Conservation (phyloP, 1,140 invertebrate genomes). For the Cataglyphis hispanica region DNA sequence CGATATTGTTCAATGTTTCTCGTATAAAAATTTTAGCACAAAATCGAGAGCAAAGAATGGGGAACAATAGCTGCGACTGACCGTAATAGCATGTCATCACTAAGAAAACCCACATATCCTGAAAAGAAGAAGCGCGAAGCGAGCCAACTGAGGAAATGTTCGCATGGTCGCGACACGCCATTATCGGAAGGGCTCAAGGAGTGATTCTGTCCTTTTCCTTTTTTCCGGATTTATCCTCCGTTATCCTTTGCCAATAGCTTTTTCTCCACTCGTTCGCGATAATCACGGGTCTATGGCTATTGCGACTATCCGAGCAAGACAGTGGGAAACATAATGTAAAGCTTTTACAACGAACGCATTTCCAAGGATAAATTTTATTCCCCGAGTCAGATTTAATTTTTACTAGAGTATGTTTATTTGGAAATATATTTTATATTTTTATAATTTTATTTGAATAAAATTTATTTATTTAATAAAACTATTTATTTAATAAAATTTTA, state of each 20-base stretch:
- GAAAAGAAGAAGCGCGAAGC: slow-evolving; percentile 14
- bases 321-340: slow-evolving; percentile 28
- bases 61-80: slow-evolving; percentile 27
- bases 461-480: too few relatives aligned
- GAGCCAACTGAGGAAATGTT: slow-evolving; percentile 30
- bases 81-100: slow-evolving; percentile 35
- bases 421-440: slow-evolving; percentile 7
- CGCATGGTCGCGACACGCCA: slow-evolving; percentile 61
- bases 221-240: slow-evolving; percentile 54
- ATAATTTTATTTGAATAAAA: too few relatives aligned
- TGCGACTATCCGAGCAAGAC: slow-evolving; percentile 4
- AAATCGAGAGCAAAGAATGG: background rate
- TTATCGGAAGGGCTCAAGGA: slow-evolving; percentile 52
- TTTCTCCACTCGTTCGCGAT: slow-evolving; percentile 5
- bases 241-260: slow-evolving; percentile 51
- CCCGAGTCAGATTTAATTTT: background rate
- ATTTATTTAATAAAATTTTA: background rate
- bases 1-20: background rate
- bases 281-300: slow-evolving; percentile 15
- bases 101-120: slow-evolving; percentile 3
- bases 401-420: slow-evolving; percentile 30
- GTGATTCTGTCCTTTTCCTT: slow-evolving; percentile 5
- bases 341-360: slow-evolving; percentile 2
- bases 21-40: background rate
- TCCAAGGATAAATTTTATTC: slow-evolving; percentile 35